Evolutionary conservation across 2,888 invertebrate species (phyloP).

Genomic region (Drosophila picticornis): DNA sequence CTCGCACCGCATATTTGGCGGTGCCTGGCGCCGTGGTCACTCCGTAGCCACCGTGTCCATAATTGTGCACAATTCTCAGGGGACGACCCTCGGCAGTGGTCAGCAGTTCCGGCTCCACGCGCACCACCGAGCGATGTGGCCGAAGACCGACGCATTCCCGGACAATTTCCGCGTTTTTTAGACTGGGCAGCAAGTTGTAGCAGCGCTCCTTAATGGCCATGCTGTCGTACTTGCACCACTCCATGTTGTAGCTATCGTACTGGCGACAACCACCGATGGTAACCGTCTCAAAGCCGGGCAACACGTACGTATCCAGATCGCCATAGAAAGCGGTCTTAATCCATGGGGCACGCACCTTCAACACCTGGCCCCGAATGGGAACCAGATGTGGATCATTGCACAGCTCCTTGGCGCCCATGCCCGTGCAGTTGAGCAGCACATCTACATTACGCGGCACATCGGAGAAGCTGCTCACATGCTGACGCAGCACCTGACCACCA

Average conservation of each 20-base stretch:
- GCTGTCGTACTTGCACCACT: conserved; percentile 90
- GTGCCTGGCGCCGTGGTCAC: conserved; percentile 96
- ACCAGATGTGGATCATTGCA: conserved; percentile 91
- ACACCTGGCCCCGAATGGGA: conserved; percentile 93
- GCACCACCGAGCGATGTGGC: conserved; percentile 90
- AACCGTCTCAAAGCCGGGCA: conserved; percentile 91
- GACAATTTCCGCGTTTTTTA: conserved; percentile 87
- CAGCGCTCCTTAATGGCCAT: conserved; percentile 93
- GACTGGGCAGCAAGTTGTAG: conserved; percentile 90
- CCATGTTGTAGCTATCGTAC: conserved; percentile 90
- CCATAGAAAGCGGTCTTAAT: conserved; percentile 94
- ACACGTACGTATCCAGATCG: conserved; percentile 93
- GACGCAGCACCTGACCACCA: conserved; percentile 88
- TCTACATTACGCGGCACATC: conserved; percentile 88
- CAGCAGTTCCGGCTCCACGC: conserved; percentile 89
- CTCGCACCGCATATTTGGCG: conserved; percentile 90
- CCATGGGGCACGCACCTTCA: conserved; percentile 94
- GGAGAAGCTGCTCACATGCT: conserved; percentile 87
- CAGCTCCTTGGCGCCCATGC: conserved; percentile 92
- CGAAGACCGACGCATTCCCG: conserved; percentile 91
- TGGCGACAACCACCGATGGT: conserved; percentile 95
- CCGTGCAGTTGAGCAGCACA: conserved; percentile 93
- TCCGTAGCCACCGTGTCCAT: conserved; percentile 98
- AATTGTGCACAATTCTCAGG: conserved; percentile 93
- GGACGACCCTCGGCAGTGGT: conserved; percentile 84